Evolutionary conservation across 1,140 invertebrate genomes (phyloP), one percentile per base, ranked within the genome.

Genomic region (Campoletis sonorensis): DNA sequence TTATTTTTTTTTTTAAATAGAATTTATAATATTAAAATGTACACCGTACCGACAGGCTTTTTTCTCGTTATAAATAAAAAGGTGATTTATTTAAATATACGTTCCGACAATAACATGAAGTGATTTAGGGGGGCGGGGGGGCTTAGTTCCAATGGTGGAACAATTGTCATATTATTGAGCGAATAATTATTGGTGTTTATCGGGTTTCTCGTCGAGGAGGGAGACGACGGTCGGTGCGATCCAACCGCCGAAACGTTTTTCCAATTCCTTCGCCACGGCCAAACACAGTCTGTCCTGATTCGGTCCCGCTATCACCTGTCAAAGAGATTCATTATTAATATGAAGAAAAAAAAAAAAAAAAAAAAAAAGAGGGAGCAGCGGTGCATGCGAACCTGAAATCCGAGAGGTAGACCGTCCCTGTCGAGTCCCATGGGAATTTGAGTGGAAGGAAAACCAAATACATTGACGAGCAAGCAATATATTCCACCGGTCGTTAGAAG

Each of bases 241-340:
- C 97, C 97, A 98, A 1, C 97, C 97, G 11, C 97, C 96, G 89
- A 97, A 97, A 1, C 91, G 94, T 72, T 93, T 93, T 86, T 98
- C 96, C n/a, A 98, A 88, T 82, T 97, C 94, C 83, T 92, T 87
- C 0, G 97, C 97, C 4, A 97, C 94, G 4, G 95, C 94, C 30
- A 98, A 87, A 80, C 95, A 96, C 0, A 97, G 87, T 61, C 95
- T 93, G 89, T 98, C 97, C 87, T 95, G 93, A 87, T 94, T 88
- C 10, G 93, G 92, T 0, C 90, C 93, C 0, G 94, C 94, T 81
- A 95, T 90, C 0, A 94, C 92, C 94, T 95, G 88, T 16, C 3
- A n/a, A n/a, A n/a, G n/a, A n/a, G n/a, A n/a, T n/a, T n/a, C n/a
- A n/a, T n/a, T n/a, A n/a, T n/a, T n/a, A n/a, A n/a, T n/a, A n/a